A percentile compares a stretch with the other conserved stretches of the same genome.
These are phyloP conservation scores for Parnassius smintheus DNA, from an alignment of 2,888 invertebrate genomes.

Conservation along the genomic window DNA sequence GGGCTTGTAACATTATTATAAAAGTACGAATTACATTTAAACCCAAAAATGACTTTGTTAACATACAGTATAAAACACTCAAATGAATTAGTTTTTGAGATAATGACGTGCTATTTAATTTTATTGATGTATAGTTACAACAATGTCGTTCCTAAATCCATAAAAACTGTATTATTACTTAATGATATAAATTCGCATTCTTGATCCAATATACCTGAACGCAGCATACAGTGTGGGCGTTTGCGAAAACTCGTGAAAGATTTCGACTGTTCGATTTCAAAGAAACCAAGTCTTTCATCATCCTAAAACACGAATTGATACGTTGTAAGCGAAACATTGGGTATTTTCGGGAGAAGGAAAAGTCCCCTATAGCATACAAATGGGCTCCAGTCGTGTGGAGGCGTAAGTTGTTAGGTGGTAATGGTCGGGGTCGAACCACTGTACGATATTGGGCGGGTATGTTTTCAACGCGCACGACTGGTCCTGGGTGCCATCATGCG, in stretches of 20 bases:
- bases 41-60: too few species aligned
- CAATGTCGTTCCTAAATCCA: too few species aligned
- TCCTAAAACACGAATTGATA: constrained; percentile 10
- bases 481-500: constrained; percentile 53
- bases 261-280: constrained; percentile 6
- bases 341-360: constrained; percentile 12
- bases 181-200: neutral
- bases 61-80: too few species aligned
- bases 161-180: too few species aligned
- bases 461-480: constrained; percentile 62
- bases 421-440: constrained; percentile 46
- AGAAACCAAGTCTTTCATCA: constrained; percentile 1
- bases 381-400: constrained; percentile 10
- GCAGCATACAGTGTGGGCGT: neutral
- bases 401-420: constrained; percentile 31
- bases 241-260: neutral
- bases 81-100: too few species aligned
- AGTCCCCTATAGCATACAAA: constrained; percentile 25
- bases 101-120: too few species aligned
- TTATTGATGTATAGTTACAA: too few species aligned
- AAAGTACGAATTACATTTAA: too few species aligned
- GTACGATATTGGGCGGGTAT: constrained; percentile 67
- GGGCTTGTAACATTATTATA: too few species aligned
- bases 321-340: constrained; percentile 19
- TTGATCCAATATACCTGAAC: neutral